A percentile compares a stretch with the other conserved stretches of the same genome.
These are phyloP conservation scores for Denticeps clupeoides DNA, from an alignment of 2,797 vertebrate species.

Conservation along the genomic window DNA sequence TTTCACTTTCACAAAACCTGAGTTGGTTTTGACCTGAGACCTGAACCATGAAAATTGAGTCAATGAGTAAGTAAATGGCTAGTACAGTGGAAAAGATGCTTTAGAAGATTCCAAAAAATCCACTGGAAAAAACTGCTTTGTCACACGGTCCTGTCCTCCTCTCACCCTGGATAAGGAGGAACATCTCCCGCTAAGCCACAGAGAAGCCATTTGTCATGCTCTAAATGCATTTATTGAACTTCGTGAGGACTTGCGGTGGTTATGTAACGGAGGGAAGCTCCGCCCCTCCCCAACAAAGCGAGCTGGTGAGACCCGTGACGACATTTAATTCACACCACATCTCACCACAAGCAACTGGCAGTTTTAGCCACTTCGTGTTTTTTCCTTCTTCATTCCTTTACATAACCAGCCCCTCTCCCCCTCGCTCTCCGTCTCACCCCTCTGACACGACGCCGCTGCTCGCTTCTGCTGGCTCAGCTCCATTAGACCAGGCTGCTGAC, in stretches of 20 bases:
- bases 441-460: constrained; percentile 14
- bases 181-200: neutral
- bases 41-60: too few species aligned
- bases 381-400: constrained; percentile 23
- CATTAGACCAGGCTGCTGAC: constrained; percentile 37
- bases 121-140: neutral
- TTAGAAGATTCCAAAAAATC: too few species aligned
- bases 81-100: too few species aligned
- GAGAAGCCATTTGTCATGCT: neutral
- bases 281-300: neutral
- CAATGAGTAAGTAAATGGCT: too few species aligned
- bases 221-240: neutral
- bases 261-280: too few species aligned
- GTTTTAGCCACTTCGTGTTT: too few species aligned
- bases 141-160: neutral
- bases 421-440: neutral
- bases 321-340: too few species aligned
- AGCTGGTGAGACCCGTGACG: neutral
- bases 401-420: neutral
- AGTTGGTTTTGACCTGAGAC: too few species aligned
- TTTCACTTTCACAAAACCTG: too few species aligned
- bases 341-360: too few species aligned
- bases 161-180: neutral
- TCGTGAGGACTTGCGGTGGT: too few species aligned
- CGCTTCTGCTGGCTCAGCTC: constrained; percentile 43